Evolutionary conservation across 1,140 invertebrate species (phyloP).

Genomic region (Coenobita brevimanus): DNA sequence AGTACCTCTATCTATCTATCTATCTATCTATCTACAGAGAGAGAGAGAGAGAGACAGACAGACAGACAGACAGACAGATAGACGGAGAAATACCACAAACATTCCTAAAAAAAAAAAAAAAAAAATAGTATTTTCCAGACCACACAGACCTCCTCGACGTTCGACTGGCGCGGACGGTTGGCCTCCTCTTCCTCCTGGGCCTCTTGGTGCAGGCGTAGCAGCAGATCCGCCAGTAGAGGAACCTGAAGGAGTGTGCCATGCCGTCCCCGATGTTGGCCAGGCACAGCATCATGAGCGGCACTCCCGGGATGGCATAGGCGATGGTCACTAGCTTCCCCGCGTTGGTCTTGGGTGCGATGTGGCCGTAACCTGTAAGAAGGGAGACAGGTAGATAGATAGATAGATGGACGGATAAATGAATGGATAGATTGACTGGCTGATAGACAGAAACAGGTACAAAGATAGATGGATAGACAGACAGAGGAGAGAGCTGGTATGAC

Average conservation of each 20-base stretch:
- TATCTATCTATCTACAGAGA: too few species aligned
- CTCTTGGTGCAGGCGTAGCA: conserved; percentile 90
- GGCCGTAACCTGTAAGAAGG: conserved; percentile 86
- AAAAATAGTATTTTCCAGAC: too few species aligned
- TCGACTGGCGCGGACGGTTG: conserved; percentile 31
- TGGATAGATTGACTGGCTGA: too few species aligned
- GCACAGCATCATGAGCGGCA: conserved; percentile 94
- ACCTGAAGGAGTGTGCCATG: conserved; percentile 93
- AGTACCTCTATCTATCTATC: too few species aligned
- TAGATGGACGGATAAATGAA: too few species aligned
- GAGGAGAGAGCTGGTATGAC: not conserved
- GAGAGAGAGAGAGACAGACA: too few species aligned
- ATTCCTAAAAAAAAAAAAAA: too few species aligned
- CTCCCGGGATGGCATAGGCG: conserved; percentile 95
- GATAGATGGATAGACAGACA: not conserved
- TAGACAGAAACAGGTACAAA: not conserved
- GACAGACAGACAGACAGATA: too few species aligned
- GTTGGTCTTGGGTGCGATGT: conserved; percentile 94
- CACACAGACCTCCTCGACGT: conserved; percentile 40
- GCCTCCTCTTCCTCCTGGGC: conserved; percentile 75
- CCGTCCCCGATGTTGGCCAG: conserved; percentile 97
- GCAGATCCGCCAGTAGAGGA: conserved; percentile 76
- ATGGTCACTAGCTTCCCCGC: conserved; percentile 95
- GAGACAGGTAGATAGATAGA: too few species aligned
- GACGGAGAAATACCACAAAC: too few species aligned